Evolutionary conservation across 2,113 vertebrate species (phyloP).

Genomic region (Tachycineta bicolor): DNA sequence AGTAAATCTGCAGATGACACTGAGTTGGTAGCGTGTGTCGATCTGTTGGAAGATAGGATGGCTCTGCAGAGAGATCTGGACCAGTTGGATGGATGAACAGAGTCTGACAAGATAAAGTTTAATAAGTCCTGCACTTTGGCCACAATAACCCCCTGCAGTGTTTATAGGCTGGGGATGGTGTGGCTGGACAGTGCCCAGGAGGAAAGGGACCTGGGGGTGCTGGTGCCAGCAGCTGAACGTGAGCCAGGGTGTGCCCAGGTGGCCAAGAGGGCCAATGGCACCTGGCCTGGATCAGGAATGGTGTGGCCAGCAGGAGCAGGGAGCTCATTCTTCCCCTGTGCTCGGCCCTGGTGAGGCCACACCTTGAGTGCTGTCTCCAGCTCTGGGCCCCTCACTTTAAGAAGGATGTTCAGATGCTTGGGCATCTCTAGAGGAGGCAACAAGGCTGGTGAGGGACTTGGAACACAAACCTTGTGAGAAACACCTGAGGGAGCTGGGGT

Average conservation of each 20-base stretch:
- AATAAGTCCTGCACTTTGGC: not conserved
- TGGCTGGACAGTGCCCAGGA: not conserved
- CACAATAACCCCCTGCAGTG: not conserved
- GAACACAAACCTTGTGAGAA: not conserved
- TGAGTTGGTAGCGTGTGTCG: not conserved
- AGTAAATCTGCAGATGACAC: not conserved
- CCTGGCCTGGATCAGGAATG: not conserved
- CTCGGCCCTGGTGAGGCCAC: not conserved
- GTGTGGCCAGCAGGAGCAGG: not conserved
- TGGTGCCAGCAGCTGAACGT: not conserved
- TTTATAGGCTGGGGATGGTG: not conserved
- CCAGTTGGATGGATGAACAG: not conserved
- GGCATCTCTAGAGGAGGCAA: fast-evolving
- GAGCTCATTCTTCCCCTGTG: not conserved
- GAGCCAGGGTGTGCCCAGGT: not conserved
- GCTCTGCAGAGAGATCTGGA: not conserved
- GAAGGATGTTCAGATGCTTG: fast-evolving
- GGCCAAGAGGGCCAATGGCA: not conserved
- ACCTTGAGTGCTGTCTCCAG: not conserved
- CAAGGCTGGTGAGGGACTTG: not conserved
- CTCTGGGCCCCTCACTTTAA: not conserved
- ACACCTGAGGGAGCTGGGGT: fast-evolving
- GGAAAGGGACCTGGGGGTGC: not conserved
- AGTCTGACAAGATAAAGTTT: not conserved
- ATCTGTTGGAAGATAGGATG: not conserved